Evolutionary conservation across 37 sponge, comb jelly and placozoan species (phyloP).

Genomic region (Agelas oroides): DNA sequence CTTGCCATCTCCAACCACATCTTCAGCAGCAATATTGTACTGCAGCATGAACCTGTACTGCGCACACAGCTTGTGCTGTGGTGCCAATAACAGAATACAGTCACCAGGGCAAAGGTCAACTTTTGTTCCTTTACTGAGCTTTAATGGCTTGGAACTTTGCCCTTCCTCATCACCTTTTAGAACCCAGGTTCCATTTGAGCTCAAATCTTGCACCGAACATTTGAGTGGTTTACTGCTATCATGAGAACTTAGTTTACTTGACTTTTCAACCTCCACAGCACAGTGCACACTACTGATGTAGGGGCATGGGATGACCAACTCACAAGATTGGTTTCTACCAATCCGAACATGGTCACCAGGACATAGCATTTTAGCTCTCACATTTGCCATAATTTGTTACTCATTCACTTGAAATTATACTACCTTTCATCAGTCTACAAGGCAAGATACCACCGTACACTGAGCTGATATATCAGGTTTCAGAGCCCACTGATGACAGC

Average conservation of each 20-base stretch:
- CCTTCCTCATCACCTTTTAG: neutral
- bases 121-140: neutral
- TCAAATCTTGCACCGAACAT: slow-evolving; percentile 31
- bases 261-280: slow-evolving; percentile 1
- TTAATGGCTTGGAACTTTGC: neutral
- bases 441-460: too few species aligned
- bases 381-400: too few species aligned
- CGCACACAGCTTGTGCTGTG: slow-evolving; percentile 12
- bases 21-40: too few species aligned
- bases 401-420: too few species aligned
- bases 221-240: neutral
- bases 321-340: slow-evolving; percentile 24
- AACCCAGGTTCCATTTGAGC: slow-evolving; percentile 68
- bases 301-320: slow-evolving; percentile 25
- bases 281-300: slow-evolving; percentile 52
- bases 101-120: slow-evolving; percentile 20
- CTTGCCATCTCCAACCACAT: too few species aligned
- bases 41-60: neutral
- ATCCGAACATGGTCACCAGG: neutral
- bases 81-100: slow-evolving; percentile 34
- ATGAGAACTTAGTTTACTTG: neutral
- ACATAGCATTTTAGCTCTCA: neutral
- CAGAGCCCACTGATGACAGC: too few species aligned
- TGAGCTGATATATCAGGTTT: too few species aligned
- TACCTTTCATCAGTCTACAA: too few species aligned